Base-by-base conservation (phyloP, 1,140 invertebrate genomes). In the Lasioglossum albipes region DNA sequence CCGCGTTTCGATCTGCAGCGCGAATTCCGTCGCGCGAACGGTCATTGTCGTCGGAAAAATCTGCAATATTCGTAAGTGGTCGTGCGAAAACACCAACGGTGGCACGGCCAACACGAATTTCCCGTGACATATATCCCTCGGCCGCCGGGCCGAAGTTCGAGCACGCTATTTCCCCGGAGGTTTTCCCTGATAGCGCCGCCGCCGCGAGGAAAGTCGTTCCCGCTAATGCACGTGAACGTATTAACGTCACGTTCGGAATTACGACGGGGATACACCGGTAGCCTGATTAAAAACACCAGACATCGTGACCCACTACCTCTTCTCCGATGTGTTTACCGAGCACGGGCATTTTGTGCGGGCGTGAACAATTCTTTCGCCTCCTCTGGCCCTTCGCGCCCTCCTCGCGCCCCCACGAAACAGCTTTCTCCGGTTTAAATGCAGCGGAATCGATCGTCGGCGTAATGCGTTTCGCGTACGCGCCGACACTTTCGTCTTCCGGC, bases 201-300 rank as follows among this genome's bases (percentile, higher is more conserved):
- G 59, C 9, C 5, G n/a, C 49, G 3, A 7, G 7, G 66, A 45
- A 71, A 64, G 69, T 71, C 75, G 67, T 71, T n/a, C 54, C 57
- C 57, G 20, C 67, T 62, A 52, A 77, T 77, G 57, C 75, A 77
- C 27, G 59, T 36, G 57, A 69, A 64, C 41, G 75, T 41, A 62
- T 70, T 77, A 61, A 61, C 54, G 54, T 62, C 42, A 45, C 20
- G 13, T 5, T 36, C 20, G 45, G 70, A 71, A 78, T 78, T 78
- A 78, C 68, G 57, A 52, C 18, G 67, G 42, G n/a, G 27, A 79
- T 65, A 49, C 36, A 73, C 59, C 16, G 13, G 42, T 62, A 52
- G 76, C 69, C 69, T 65, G 76, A 79, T 79, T 79, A 79, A 79
- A 72, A 49, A 27, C 27, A 52, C n/a, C 42, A 72, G 76, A 71